These are phyloP conservation scores for Dasysyrphus albostriatus DNA, from an alignment of 2,888 invertebrate genomes.

Conservation along the genomic window DNA sequence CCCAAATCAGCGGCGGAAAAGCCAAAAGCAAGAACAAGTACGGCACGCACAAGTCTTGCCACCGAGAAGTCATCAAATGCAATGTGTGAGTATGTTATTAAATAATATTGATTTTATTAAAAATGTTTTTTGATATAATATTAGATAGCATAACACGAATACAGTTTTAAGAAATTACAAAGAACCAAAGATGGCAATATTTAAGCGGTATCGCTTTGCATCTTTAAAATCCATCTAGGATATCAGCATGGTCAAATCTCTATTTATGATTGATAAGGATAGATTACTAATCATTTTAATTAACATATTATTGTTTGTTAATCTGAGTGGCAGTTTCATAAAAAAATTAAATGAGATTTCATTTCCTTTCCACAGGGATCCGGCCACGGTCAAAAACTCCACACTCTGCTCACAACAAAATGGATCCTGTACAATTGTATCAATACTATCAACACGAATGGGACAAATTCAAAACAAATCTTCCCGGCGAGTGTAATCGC, in stretches of 20 bases:
- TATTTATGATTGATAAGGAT: too few species aligned
- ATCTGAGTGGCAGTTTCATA: too few species aligned
- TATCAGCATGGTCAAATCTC: too few species aligned
- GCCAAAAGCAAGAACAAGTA: conserved; percentile 42
- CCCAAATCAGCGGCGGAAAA: not conserved
- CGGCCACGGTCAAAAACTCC: conserved; percentile 76
- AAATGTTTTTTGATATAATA: too few species aligned
- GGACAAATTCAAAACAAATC: conserved; percentile 88
- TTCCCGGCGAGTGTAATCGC: conserved; percentile 90
- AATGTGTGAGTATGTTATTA: conserved; percentile 67
- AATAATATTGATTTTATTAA: not conserved
- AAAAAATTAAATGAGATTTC: not conserved
- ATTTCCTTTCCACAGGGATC: conserved; percentile 74
- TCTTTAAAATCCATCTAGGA: too few species aligned
- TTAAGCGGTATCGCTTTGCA: too few species aligned
- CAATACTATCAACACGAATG: conserved; percentile 90
- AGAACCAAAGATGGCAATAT: too few species aligned
- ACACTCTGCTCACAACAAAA: conserved; percentile 65
- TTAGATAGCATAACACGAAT: too few species aligned
- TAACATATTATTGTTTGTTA: too few species aligned
- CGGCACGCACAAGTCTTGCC: conserved; percentile 51
- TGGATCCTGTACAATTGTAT: conserved; percentile 90
- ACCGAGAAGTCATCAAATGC: conserved; percentile 50
- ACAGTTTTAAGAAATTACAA: too few species aligned
- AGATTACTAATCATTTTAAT: too few species aligned